These are phyloP conservation scores for Leptobrachium ailaonicum DNA, from an alignment of 2,113 vertebrate species.

Conservation along the genomic window DNA sequence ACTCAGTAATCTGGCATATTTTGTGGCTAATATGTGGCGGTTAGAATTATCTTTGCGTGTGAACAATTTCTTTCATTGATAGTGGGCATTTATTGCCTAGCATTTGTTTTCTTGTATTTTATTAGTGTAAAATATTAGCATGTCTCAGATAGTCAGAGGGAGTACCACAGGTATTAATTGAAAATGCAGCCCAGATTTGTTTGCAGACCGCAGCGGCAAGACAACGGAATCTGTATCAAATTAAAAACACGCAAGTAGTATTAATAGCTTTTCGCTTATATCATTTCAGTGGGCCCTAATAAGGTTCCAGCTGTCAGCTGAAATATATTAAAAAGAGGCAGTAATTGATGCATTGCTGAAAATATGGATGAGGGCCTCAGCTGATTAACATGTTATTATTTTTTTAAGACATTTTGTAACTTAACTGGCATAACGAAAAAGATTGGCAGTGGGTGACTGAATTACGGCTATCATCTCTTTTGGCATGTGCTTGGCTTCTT, in stretches of 20 bases:
- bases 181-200: conserved; percentile 75
- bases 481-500: too few species aligned
- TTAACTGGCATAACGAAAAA: too few species aligned
- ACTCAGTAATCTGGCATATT: too few species aligned
- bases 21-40: conserved; percentile 29
- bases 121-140: conserved; percentile 91
- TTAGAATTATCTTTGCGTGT: conserved; percentile 93
- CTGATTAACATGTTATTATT: conserved; percentile 90
- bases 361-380: conserved; percentile 66
- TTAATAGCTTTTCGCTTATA: conserved; percentile 73
- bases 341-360: conserved; percentile 83
- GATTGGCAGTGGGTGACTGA: too few species aligned
- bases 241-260: conserved; percentile 64
- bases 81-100: too few species aligned
- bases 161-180: conserved; percentile 77
- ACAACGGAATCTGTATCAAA: conserved; percentile 68
- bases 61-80: conserved; percentile 70
- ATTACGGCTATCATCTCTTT: too few species aligned
- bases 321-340: conserved; percentile 80
- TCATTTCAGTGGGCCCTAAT: conserved; percentile 81
- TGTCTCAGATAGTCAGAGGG: conserved; percentile 86
- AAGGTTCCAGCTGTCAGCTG: conserved; percentile 81
- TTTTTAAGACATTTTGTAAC: conserved; percentile 59
- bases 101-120: conserved; percentile 70
- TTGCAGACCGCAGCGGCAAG: conserved; percentile 77